These are phyloP conservation scores for Anoura caudifer DNA, from an alignment of 2,113 vertebrate species.

Conservation along the genomic window DNA sequence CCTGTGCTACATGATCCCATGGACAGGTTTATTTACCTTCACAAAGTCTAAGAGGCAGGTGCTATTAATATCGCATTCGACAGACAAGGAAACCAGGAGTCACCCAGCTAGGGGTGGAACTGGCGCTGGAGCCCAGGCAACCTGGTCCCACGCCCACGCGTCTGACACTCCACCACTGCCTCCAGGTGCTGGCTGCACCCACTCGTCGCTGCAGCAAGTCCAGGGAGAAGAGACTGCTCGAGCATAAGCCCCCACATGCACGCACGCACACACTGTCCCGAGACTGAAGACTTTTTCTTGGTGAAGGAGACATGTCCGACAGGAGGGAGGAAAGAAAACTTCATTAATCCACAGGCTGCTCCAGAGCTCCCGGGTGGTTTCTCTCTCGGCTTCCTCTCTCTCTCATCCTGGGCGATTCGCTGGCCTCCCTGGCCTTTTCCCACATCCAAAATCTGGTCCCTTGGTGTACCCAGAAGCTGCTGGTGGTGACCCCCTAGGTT, in stretches of 20 bases:
- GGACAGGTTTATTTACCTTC: neutral
- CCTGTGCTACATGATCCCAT: neutral
- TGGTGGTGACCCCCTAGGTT: neutral
- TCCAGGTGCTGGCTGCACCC: neutral
- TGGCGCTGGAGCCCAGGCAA: neutral
- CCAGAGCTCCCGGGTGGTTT: neutral
- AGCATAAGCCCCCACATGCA: rapidly evolving
- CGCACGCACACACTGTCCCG: neutral
- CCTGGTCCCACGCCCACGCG: neutral
- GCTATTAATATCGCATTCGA: neutral
- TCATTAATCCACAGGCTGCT: neutral
- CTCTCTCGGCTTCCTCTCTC: neutral
- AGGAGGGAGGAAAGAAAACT: neutral
- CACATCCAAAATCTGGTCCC: neutral
- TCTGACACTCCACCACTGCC: neutral
- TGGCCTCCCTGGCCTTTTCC: neutral
- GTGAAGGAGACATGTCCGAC: neutral
- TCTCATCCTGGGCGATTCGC: neutral
- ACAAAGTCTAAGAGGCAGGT: neutral
- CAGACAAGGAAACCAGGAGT: neutral
- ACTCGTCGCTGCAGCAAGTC: neutral
- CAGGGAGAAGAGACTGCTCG: neutral
- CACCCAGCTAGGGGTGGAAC: no score
- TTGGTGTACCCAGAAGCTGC: neutral
- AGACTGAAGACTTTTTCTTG: neutral